These are phyloP conservation scores for Eilema caniola DNA, from an alignment of 2,888 invertebrate genomes.

Conservation along the genomic window DNA sequence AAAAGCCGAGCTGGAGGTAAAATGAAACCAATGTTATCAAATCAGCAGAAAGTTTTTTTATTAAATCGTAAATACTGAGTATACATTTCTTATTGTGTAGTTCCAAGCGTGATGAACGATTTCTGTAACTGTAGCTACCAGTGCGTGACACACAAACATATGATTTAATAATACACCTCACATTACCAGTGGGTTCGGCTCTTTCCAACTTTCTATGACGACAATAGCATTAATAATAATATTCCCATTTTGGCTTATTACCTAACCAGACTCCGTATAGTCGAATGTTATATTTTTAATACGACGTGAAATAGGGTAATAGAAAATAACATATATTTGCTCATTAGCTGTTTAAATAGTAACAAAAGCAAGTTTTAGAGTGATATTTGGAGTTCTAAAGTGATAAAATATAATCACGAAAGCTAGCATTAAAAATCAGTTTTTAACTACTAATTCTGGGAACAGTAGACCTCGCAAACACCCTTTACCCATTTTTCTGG, in stretches of 20 bases:
- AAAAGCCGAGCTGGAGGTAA: too few relatives aligned
- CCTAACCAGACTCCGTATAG: slow-evolving; percentile 33
- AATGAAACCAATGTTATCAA: too few relatives aligned
- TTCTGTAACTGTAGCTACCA: slow-evolving; percentile 47
- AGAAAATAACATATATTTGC: slow-evolving; percentile 21
- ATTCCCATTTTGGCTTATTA: slow-evolving; percentile 47
- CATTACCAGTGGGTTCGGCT: slow-evolving; percentile 49
- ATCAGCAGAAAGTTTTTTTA: background rate
- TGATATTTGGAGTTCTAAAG: background rate
- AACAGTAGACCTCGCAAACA: too few relatives aligned
- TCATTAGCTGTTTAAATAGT: slow-evolving; percentile 19
- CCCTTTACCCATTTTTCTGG: too few relatives aligned
- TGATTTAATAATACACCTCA: slow-evolving; percentile 61
- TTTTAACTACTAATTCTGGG: too few relatives aligned
- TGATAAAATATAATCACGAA: background rate
- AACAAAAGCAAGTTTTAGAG: slow-evolving; percentile 25
- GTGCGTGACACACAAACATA: slow-evolving; percentile 65
- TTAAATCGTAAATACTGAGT: slow-evolving; percentile 25
- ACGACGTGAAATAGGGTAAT: slow-evolving; percentile 10
- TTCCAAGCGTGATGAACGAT: slow-evolving; percentile 59
- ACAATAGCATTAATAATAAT: slow-evolving; percentile 42
- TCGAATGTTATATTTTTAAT: slow-evolving; percentile 24
- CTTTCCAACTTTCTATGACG: slow-evolving; percentile 45
- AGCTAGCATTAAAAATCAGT: background rate
- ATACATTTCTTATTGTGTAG: slow-evolving; percentile 50